Base-by-base conservation (phyloP, 1,140 invertebrate species). In the Zophobas atratus region DNA sequence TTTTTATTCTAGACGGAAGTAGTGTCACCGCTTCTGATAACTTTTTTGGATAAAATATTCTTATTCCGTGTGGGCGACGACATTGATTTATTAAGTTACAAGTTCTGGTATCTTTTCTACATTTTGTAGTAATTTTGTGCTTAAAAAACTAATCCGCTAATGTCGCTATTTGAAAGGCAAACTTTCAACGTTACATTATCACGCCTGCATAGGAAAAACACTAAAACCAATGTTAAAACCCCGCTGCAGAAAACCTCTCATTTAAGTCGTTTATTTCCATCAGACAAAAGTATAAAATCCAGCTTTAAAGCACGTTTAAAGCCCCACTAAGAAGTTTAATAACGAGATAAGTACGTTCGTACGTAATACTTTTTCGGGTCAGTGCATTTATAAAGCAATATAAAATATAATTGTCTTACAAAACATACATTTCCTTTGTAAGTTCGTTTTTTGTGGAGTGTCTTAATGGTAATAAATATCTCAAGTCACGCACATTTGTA, bases 381-480 rank as follows among this genome's bases (percentile, higher is more conserved):
- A 67, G 38, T 72, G 55, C 55, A 73, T 55, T 73, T 73, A 73
- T 73, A 73, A 73, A 73, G 49, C 55, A 73, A 73, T 73, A 56
- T 56, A 43, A 55, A 56, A 55, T 73, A 73, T 73, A 73, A 73
- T 73, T 73, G 39, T 73, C 55, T 55, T 73, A 73, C 55, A 73
- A 73, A 73, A 73, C 51, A 70, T 70, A 73, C 71, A 73, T 73
- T 73, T 73, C 71, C 71, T 53, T 73, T 73, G 49, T 38, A 55
- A 73, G 20, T 53, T 41, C n/a, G 41, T 32, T 73, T 73, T 56
- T 56, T 73, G 60, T 67, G n/a, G 33, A 43, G 60, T 20, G 38
- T n/a, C 38, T 43, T 73, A 73, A 73, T 73, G 49, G 71, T 56
- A 73, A 73, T 73, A 73, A 73, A 73, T 73, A 73, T 56, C 55